Percentiles rank a stretch among this genome's conserved stretches.
Conservation (phyloP, 2,113 vertebrate genomes). For the Pitta sordida region DNA sequence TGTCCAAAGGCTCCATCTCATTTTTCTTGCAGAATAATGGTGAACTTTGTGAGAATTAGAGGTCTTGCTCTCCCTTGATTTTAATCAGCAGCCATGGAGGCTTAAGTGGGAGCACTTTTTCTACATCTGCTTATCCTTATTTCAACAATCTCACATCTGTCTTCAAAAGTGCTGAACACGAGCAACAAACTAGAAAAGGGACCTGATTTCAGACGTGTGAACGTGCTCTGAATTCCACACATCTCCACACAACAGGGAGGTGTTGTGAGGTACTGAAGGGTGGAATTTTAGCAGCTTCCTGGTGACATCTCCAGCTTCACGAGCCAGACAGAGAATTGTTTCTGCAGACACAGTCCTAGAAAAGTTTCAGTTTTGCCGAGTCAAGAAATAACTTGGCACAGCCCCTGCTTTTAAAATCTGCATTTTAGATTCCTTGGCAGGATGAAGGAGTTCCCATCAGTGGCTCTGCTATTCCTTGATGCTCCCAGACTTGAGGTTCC, state of each 20-base stretch:
- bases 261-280: accelerated
- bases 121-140: background rate
- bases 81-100: background rate
- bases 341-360: background rate
- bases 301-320: background rate
- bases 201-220: background rate
- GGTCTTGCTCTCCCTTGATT: background rate
- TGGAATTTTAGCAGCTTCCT: background rate
- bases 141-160: background rate
- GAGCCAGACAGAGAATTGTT: too few species aligned
- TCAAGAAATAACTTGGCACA: background rate
- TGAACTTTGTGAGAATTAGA: background rate
- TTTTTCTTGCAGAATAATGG: background rate
- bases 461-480: background rate
- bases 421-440: background rate
- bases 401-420: background rate
- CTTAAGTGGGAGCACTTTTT: background rate
- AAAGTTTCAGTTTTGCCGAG: background rate
- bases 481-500: background rate
- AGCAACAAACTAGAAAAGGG: background rate
- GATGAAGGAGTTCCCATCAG: background rate
- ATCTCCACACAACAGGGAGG: background rate
- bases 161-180: background rate
- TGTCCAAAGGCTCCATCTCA: background rate
- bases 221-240: background rate